Percentiles rank a stretch among this genome's conserved stretches.
Evolutionary conservation across 2,113 vertebrate species (phyloP).

Genomic region (Anarhynchus alexandrinus): DNA sequence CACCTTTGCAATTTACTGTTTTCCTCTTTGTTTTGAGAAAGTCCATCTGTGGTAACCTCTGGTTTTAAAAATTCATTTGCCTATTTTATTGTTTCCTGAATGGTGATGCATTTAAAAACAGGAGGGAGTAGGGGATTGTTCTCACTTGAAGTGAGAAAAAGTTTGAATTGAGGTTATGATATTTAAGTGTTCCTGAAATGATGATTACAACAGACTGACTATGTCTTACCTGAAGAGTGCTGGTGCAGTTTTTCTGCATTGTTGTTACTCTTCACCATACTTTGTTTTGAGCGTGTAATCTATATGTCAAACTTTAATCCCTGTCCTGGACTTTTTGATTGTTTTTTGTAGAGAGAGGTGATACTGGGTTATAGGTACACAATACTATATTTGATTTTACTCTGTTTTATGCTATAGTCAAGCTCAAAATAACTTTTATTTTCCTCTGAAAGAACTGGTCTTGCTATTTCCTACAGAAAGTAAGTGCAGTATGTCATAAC

Average conservation of each 20-base stretch:
- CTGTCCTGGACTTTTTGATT: fast-evolving
- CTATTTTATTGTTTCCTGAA: background rate
- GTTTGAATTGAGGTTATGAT: background rate
- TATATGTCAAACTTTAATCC: background rate
- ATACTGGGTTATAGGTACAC: background rate
- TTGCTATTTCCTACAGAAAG: background rate
- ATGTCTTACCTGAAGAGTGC: background rate
- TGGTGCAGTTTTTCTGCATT: background rate
- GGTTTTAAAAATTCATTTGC: background rate
- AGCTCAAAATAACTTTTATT: background rate
- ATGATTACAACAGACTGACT: background rate
- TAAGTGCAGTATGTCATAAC: background rate
- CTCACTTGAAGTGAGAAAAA: background rate
- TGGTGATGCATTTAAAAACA: background rate
- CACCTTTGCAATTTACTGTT: background rate
- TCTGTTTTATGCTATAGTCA: background rate
- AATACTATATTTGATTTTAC: background rate
- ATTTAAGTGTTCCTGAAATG: background rate
- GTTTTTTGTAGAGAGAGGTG: background rate
- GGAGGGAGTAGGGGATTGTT: background rate
- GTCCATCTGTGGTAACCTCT: background rate
- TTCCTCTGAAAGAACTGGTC: background rate
- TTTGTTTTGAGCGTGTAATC: background rate
- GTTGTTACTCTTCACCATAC: background rate
- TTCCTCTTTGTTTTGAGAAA: background rate